These are phyloP conservation scores for Urocolius indicus DNA, from an alignment of 2,113 vertebrate genomes.

Conservation along the genomic window DNA sequence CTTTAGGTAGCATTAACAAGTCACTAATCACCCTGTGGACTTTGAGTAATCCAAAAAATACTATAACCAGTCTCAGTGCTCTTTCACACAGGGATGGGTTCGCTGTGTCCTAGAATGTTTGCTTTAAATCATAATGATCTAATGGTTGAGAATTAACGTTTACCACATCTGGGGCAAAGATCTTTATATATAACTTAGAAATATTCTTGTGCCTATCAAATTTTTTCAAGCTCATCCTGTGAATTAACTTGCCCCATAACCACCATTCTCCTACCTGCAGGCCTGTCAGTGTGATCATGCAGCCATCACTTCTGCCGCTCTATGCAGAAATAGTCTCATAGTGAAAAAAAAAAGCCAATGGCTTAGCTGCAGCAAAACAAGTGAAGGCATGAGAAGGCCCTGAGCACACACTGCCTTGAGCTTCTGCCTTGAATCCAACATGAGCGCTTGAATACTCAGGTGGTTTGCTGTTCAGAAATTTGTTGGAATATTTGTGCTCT, in stretches of 20 bases:
- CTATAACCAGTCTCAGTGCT: neutral
- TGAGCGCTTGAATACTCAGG: neutral
- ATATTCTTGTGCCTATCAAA: neutral
- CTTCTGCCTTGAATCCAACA: neutral
- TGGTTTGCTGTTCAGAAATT: neutral
- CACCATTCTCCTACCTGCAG: neutral
- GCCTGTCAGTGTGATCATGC: neutral
- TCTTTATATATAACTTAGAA: neutral
- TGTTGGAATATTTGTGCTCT: neutral
- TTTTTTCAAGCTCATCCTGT: neutral
- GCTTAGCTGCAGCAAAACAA: neutral
- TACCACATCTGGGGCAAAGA: neutral
- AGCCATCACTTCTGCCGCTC: neutral
- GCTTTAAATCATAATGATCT: neutral
- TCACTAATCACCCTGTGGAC: neutral
- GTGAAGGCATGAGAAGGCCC: neutral
- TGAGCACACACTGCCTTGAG: accelerated
- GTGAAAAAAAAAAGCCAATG: neutral
- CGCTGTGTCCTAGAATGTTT: neutral
- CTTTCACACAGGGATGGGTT: neutral
- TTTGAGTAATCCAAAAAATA: neutral
- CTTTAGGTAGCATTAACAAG: neutral
- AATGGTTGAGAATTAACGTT: neutral
- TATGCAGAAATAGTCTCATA: neutral
- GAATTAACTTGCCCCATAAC: neutral